A percentile compares a stretch with the other conserved stretches of the same genome.
These are phyloP conservation scores for Alentia gelatinosa DNA, from an alignment of 2,888 invertebrate species.

Conservation along the genomic window DNA sequence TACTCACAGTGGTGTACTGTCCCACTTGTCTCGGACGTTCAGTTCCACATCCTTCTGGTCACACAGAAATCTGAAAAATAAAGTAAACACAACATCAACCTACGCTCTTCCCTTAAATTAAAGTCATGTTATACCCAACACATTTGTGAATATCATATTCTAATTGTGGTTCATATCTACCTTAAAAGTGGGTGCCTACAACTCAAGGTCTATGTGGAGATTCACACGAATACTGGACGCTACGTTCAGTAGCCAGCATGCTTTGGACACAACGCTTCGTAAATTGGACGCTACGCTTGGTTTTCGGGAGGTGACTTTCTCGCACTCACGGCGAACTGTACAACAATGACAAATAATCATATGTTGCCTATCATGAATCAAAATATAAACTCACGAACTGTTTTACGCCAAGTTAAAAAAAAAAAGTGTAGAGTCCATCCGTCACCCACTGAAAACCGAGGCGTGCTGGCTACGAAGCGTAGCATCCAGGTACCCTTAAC, in stretches of 20 bases:
- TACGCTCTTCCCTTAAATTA: not conserved
- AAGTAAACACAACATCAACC: not conserved
- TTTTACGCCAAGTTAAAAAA: too few species aligned
- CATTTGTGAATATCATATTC: not conserved
- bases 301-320: too few species aligned
- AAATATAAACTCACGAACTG: too few species aligned
- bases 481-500: too few species aligned
- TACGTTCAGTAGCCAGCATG: not conserved
- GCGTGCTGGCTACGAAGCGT: too few species aligned
- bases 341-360: too few species aligned
- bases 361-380: too few species aligned
- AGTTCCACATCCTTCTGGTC: conserved; percentile 82
- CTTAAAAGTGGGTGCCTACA: not conserved
- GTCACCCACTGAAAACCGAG: too few species aligned
- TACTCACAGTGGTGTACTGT: conserved; percentile 82
- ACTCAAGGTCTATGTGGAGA: not conserved
- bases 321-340: too few species aligned
- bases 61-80: conserved; percentile 78
- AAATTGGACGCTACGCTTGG: too few species aligned
- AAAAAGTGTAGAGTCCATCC: too few species aligned
- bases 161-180: not conserved
- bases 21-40: conserved; percentile 82
- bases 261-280: too few species aligned
- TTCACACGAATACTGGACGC: not conserved
- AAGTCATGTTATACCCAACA: not conserved